Evolutionary conservation across 1,140 invertebrate species (phyloP).

Genomic region (Penaeus vannamei): DNA sequence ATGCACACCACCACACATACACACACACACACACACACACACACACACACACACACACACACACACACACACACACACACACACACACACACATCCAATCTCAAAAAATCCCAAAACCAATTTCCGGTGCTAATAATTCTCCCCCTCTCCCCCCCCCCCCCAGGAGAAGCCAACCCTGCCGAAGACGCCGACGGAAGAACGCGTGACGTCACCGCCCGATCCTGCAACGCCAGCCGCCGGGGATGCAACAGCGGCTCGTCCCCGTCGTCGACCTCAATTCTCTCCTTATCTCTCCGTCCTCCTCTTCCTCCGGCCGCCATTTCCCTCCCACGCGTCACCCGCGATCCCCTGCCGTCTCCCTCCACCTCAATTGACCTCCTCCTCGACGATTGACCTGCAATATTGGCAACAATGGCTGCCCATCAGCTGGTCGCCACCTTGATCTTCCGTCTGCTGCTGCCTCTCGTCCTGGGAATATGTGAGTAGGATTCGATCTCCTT

Average conservation of each 20-base stretch:
- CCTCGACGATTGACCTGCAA: not conserved
- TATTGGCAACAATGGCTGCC: conserved; percentile 24
- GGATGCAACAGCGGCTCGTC: not conserved
- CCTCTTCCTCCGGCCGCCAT: not conserved
- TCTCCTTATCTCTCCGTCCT: conserved; percentile 21
- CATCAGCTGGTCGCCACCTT: conserved; percentile 53
- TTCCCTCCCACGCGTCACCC: not conserved
- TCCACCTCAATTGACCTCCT: not conserved
- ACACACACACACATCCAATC: no score
- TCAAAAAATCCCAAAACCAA: no score
- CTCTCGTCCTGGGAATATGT: conserved; percentile 52
- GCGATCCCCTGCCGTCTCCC: not conserved
- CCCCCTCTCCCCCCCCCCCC: no score
- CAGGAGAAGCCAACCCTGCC: no score
- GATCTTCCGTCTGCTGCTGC: conserved; percentile 56
- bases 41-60: no score
- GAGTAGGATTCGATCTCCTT: conserved; percentile 26
- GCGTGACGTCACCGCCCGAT: not conserved
- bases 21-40: no score
- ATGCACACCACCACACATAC: no score
- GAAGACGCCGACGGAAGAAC: no score
- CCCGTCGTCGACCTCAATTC: not conserved
- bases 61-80: no score
- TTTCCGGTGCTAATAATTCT: no score
- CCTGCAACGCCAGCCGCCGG: not conserved